Evolutionary conservation across 1,140 invertebrate species (phyloP).

Genomic region (Maniola jurtina): DNA sequence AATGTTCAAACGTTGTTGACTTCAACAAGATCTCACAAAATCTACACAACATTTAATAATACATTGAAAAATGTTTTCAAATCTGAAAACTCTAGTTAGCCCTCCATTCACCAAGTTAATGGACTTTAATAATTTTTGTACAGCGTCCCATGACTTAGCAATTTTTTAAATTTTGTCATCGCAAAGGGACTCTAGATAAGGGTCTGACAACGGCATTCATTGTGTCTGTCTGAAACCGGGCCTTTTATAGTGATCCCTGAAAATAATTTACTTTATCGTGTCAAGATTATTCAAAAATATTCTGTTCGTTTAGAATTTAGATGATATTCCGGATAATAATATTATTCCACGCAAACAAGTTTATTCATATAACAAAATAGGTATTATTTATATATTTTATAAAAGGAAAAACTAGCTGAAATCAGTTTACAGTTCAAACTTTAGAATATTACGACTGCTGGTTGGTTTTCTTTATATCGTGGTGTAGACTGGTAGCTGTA

Average conservation of each 20-base stretch:
- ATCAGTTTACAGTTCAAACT: too few relatives aligned
- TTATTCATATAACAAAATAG: too few relatives aligned
- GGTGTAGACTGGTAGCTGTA: too few relatives aligned
- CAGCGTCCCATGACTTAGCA: not conserved
- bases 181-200: constrained; percentile 22
- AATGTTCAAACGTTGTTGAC: too few relatives aligned
- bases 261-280: constrained; percentile 17
- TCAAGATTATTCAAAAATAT: constrained; percentile 6
- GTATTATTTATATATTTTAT: too few relatives aligned
- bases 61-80: not conserved
- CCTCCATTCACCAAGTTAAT: not conserved
- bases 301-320: not conserved
- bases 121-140: not conserved
- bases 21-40: too few relatives aligned
- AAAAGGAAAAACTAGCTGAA: too few relatives aligned
- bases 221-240: constrained; percentile 18
- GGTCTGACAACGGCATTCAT: constrained; percentile 24
- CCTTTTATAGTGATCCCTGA: constrained; percentile 14
- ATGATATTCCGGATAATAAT: too few relatives aligned
- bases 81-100: not conserved
- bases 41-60: too few relatives aligned
- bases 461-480: too few relatives aligned
- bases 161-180: constrained; percentile 17
- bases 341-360: too few relatives aligned
- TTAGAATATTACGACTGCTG: too few relatives aligned